Evolutionary conservation across 2,888 invertebrate genomes (phyloP), one percentile per base, ranked within the genome.

Genomic region (Ceramica pisi): DNA sequence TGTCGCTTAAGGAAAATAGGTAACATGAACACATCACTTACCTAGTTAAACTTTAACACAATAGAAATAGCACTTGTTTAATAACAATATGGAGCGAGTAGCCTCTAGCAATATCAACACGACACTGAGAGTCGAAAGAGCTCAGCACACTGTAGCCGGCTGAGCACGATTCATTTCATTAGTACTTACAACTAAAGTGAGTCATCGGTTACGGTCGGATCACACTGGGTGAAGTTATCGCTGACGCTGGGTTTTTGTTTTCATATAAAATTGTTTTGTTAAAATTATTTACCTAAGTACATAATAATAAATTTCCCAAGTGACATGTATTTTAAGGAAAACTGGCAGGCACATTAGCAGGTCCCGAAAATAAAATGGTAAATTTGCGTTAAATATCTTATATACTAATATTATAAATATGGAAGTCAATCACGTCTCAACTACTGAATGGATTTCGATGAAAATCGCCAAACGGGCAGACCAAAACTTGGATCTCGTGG

Each of bases 121-220:
- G 67, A 60, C 53, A 84, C 84, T 84, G 84, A 80, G 16, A 57
- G 38, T 21, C 57, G 21, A 57, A 38, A 57, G 83, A 70, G 51
- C 74, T 44, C 64, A 65, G 48, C 60, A 53, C 62, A 67, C 41
- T 65, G 51, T 75, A 70, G 70, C 46, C 44, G 77, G 73, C 57
- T 71, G 75, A 79, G 63, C 86, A 66, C 81, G 73, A 78, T 62
- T 84, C 79, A 77, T 76, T 69, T 78, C 82, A 81, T 84, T 86
- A 81, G 67, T 76, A 76, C 64, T 71, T 59, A 71, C 78, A 75
- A 65, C 63, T 26, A 65, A 75, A 68, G 57, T 86, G 84, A 84
- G 74, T 85, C 86, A 85, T 77, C 59, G 61, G 71, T 67, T 66
- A 78, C 67, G 72, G 75, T 60, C 57, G 71, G 63, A 50, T 51